Conservation (phyloP, 1,140 invertebrate genomes). For the Grapholita molesta region DNA sequence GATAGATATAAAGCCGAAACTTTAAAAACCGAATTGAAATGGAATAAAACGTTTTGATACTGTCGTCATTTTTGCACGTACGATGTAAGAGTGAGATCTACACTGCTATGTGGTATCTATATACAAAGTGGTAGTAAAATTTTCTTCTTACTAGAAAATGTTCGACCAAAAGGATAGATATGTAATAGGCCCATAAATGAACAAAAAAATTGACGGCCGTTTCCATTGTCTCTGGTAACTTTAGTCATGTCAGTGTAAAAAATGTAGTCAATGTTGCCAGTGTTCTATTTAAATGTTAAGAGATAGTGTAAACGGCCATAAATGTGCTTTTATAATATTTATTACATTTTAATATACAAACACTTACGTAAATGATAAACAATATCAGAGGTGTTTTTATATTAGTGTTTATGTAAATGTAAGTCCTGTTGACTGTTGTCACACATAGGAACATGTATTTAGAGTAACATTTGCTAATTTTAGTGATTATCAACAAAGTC, state of each 20-base stretch:
- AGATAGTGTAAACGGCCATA: not conserved
- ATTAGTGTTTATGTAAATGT: slow-evolving; percentile 12
- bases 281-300: not conserved
- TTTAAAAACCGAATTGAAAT: too few species aligned
- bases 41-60: too few species aligned
- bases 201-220: not conserved
- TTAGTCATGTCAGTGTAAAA: not conserved
- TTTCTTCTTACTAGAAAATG: too few species aligned
- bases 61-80: too few species aligned
- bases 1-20: too few species aligned
- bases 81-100: too few species aligned
- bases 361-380: not conserved
- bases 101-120: too few species aligned
- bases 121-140: too few species aligned
- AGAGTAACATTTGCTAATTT: not conserved
- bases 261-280: slow-evolving; percentile 3
- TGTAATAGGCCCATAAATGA: too few species aligned
- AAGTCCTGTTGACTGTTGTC: slow-evolving; percentile 8
- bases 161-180: too few species aligned
- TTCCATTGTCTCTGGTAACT: slow-evolving; percentile 1
- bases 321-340: slow-evolving; percentile 14
- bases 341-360: not conserved
- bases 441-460: not conserved
- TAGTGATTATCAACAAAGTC: not conserved
- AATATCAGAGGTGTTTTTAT: slow-evolving; percentile 3